These are phyloP conservation scores for Coenonympha arcania DNA, from an alignment of 2,888 invertebrate species.

Conservation along the genomic window DNA sequence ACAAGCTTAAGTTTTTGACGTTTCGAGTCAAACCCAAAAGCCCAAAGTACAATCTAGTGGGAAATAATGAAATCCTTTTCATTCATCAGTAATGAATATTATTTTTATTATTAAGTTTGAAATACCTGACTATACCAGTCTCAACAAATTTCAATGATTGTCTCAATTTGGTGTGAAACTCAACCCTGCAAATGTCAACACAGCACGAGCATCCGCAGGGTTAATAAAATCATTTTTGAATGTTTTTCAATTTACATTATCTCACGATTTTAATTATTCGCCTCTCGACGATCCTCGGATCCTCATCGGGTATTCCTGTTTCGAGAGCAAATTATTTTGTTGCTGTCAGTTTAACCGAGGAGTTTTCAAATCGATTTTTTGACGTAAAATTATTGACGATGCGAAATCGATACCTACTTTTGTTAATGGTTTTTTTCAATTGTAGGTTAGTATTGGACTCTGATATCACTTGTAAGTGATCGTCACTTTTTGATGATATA, in stretches of 20 bases:
- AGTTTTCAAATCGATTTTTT: conserved; percentile 3
- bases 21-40: no score
- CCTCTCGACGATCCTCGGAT: conserved; percentile 16
- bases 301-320: conserved; percentile 15
- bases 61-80: no score
- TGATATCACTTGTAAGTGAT: no score
- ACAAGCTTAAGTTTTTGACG: no score
- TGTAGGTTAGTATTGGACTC: no score
- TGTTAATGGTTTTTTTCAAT: no score
- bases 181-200: conserved; percentile 28
- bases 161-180: conserved; percentile 20
- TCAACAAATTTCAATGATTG: background rate
- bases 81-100: no score
- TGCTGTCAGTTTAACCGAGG: conserved; percentile 12
- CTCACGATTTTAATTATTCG: conserved; percentile 32
- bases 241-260: conserved; percentile 32
- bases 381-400: background rate
- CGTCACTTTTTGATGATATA: no score
- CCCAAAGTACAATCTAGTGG: no score
- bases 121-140: no score
- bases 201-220: no score
- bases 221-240: conserved; percentile 32
- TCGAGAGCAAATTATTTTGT: conserved; percentile 19
- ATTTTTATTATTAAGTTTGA: no score
- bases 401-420: background rate